Evolutionary conservation across 35 echinoderm and acorn worm species (phyloP).

Genomic region (Heliocidaris tuberculata): DNA sequence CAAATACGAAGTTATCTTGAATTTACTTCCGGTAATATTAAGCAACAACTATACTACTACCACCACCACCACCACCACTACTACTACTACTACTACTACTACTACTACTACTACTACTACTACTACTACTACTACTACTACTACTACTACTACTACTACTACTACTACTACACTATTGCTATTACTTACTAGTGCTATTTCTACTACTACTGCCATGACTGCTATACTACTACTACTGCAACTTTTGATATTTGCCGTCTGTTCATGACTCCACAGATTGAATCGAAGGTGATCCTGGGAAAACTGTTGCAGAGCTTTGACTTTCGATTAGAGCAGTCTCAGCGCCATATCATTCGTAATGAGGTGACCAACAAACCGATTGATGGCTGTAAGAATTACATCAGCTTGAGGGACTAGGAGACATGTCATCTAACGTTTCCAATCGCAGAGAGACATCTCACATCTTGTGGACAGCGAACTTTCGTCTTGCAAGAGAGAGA

Average conservation of each 20-base stretch:
- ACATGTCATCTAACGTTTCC: too few relatives aligned
- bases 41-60: too few relatives aligned
- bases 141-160: neutral
- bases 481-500: too few relatives aligned
- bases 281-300: neutral
- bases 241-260: neutral
- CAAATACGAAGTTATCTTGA: neutral
- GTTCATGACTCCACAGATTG: neutral
- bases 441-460: too few relatives aligned
- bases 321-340: neutral
- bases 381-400: conserved; percentile 1
- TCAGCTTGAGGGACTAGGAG: neutral
- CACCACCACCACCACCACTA: neutral
- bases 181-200: neutral
- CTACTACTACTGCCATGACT: neutral
- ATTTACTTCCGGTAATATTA: neutral
- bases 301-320: neutral
- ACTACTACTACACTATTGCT: neutral
- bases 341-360: neutral
- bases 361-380: neutral
- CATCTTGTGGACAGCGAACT: too few relatives aligned
- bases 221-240: neutral
- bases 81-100: neutral
- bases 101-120: neutral
- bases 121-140: neutral